Evolutionary conservation across 2,888 invertebrate species (phyloP), one percentile per base, ranked within the genome.

Genomic region (Hylaea fasciaria): DNA sequence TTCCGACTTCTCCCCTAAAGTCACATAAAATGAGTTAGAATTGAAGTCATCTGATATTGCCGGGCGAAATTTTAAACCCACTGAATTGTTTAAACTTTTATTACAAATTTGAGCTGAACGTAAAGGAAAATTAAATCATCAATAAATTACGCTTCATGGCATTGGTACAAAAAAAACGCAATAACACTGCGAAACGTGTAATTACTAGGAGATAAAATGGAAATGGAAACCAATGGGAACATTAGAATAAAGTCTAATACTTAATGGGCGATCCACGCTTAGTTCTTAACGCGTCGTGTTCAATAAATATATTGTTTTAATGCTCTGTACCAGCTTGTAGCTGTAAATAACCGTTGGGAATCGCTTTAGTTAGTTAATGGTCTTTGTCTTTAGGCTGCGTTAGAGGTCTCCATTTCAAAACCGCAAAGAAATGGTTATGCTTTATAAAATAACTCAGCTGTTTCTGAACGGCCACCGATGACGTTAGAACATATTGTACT

Each of bases 231-330:
- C 16, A 40, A 43, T 39, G 22, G 43, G 5, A 55, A 47, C 57
- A 58, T 53, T 51, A 51, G 51, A 55, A 62, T 62, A 55, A 58
- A 62, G n/a, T 50, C 47, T 55, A 51, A 44, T 39, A 58, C 37
- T 57, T 62, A 62, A 58, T 54, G 57, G 58, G 59, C 61, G 40
- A 48, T 48, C 67, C 46, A 59, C 56, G 44, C 74, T 69, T 76
- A 80, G 78, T 79, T 43, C 56, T 55, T 41, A 51, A 41, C 49
- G 46, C 60, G n/a, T 39, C 56, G 52, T 56, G 54, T 22, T 14
- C 44, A 48, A 57, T 62, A 62, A 56, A 83, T 76, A 78, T 66
- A 70, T 77, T 77, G 74, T 69, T 76, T 74, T 75, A 78, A 68
- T 65, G 69, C 62, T 14, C 49, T 40, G 13, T 14, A 40, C 53